phyloP scores from a whole-genome alignment of 2,888 invertebrate genomes.

The Aricia artaxerxes region DNA sequence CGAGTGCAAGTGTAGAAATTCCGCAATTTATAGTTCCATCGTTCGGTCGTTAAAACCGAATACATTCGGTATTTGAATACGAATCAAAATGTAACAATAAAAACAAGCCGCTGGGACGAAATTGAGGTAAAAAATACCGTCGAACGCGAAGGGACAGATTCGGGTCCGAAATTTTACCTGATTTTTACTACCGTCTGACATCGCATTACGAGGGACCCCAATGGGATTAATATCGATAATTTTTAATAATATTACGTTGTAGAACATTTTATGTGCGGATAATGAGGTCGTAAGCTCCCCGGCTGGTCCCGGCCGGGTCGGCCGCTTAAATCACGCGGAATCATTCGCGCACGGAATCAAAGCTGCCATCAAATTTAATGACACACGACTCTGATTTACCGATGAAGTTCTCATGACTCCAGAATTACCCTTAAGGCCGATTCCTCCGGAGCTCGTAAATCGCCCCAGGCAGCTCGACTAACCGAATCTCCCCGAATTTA shows the following conservation, averaged over 20 bases:
- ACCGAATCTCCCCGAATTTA: constrained; percentile 64
- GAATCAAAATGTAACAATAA: background rate
- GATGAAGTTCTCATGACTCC: constrained; percentile 65
- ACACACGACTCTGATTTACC: constrained; percentile 63
- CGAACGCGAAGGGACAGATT: constrained; percentile 60
- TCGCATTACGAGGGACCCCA: constrained; percentile 65
- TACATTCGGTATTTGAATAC: background rate
- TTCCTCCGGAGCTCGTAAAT: constrained; percentile 73
- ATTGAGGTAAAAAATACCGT: constrained; percentile 61
- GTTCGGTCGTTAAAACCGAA: background rate
- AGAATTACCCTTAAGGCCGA: constrained; percentile 62
- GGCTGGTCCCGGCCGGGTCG: constrained; percentile 4
- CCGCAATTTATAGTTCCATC: constrained; percentile 46
- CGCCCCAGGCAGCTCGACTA: constrained; percentile 54
- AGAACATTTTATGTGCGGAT: constrained; percentile 29
- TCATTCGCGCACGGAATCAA: constrained; percentile 45
- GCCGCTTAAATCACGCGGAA: constrained; percentile 30
- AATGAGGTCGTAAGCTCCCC: constrained; percentile 14
- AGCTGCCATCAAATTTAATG: constrained; percentile 51
- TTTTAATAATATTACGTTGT: constrained; percentile 27
- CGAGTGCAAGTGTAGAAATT: constrained; percentile 60
- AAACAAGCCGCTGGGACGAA: constrained; percentile 15
- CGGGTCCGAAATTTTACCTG: constrained; percentile 74
- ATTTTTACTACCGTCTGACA: constrained; percentile 70
- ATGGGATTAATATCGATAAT: constrained; percentile 41